These are phyloP conservation scores for Sardinella longiceps DNA, from an alignment of 2,797 vertebrate genomes.

Conservation along the genomic window DNA sequence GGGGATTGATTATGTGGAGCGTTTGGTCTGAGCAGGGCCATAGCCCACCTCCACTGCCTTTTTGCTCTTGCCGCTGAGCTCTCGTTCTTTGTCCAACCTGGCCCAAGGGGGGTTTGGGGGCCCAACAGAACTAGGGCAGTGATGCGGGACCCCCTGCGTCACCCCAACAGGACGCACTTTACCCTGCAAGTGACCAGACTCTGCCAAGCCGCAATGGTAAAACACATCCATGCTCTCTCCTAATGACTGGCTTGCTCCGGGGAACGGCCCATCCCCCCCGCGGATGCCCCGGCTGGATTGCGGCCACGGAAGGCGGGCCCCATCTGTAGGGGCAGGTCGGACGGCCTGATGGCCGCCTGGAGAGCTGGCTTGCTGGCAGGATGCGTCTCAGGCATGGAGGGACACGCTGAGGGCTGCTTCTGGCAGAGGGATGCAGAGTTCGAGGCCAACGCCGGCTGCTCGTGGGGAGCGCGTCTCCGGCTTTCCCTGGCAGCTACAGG, in stretches of 20 bases:
- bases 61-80: conserved; percentile 39
- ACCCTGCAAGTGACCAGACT: conserved; percentile 36
- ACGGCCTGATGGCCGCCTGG: conserved; percentile 43
- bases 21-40: conserved; percentile 23
- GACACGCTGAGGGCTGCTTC: conserved; percentile 24
- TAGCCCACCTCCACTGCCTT: conserved; percentile 39
- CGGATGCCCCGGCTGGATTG: neutral
- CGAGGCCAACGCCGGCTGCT: conserved; percentile 8
- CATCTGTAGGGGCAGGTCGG: conserved; percentile 50
- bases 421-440: conserved; percentile 25
- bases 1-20: conserved; percentile 19
- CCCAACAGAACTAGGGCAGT: conserved; percentile 21
- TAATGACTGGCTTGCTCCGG: neutral
- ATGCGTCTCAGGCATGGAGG: conserved; percentile 11
- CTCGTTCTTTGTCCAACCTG: conserved; percentile 33
- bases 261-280: conserved; percentile 12
- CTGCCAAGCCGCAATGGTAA: conserved; percentile 43
- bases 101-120: neutral
- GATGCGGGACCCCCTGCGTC: conserved; percentile 53
- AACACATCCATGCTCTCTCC: conserved; percentile 29
- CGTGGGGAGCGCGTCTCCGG: conserved; percentile 23
- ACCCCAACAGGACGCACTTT: conserved; percentile 53
- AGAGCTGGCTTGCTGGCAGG: conserved; percentile 21
- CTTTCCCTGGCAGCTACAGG: conserved; percentile 21
- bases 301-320: neutral